Percentiles rank a stretch among this genome's conserved stretches.
phyloP scores from a whole-genome alignment of 1,140 invertebrate species.

The Drosophila subobscura region DNA sequence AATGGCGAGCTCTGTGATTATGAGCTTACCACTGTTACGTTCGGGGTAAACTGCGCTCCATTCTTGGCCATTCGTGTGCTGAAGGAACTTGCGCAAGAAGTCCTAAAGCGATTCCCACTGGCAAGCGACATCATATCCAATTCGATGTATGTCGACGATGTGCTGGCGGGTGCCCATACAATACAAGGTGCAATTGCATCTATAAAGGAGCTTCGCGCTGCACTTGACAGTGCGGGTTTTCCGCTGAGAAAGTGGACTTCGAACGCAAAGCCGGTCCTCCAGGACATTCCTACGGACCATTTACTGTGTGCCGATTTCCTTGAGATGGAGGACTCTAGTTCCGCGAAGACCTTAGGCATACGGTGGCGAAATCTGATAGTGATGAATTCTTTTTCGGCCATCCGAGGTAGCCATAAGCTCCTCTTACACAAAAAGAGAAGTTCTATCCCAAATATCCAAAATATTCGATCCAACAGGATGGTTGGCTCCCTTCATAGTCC shows the following conservation, averaged over 20 bases:
- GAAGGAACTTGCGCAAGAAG: no score
- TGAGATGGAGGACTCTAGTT: background rate
- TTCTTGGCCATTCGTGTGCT: no score
- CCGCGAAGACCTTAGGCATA: background rate
- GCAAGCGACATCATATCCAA: background rate
- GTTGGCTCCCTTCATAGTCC: no score
- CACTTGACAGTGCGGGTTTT: no score
- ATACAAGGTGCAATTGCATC: no score
- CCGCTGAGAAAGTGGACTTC: no score
- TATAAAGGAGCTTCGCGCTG: no score
- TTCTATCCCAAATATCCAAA: conserved; percentile 24
- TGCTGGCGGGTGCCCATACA: background rate
- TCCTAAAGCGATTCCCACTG: background rate
- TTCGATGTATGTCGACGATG: background rate
- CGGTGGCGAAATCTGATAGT: background rate
- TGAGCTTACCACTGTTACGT: background rate
- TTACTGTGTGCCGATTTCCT: background rate
- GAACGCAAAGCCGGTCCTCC: background rate
- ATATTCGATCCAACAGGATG: no score
- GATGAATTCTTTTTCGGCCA: background rate
- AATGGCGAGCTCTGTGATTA: background rate
- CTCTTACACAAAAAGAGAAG: conserved; percentile 69
- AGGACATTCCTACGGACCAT: background rate
- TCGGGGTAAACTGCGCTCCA: no score
- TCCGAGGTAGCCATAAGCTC: background rate